These are phyloP conservation scores for Oreonectes daqikongensis DNA, from an alignment of 2,797 vertebrate genomes.

Conservation along the genomic window DNA sequence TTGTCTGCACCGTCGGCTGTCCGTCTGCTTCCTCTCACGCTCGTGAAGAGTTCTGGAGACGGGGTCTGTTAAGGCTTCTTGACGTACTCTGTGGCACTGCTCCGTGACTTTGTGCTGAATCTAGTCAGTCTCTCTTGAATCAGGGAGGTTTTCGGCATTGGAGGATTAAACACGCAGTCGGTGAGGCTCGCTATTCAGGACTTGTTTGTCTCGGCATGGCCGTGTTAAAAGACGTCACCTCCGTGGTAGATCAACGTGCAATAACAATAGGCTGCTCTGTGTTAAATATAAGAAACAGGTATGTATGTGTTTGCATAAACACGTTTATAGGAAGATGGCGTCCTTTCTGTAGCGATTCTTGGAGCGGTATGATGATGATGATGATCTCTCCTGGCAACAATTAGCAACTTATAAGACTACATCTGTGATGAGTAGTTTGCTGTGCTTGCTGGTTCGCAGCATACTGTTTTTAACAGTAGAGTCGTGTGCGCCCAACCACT, in stretches of 20 bases:
- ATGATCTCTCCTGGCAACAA: constrained; percentile 61
- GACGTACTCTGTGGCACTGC: constrained; percentile 41
- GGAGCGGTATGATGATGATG: constrained; percentile 54
- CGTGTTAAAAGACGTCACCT: constrained; percentile 21
- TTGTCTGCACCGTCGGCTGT: constrained; percentile 20
- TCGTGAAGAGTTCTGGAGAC: constrained; percentile 16
- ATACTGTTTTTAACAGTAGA: constrained; percentile 41
- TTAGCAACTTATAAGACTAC: constrained; percentile 19
- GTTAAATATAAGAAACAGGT: constrained; percentile 30
- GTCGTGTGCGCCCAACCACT: constrained; percentile 48
- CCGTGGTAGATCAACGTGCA: constrained; percentile 56
- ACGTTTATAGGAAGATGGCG: constrained; percentile 68
- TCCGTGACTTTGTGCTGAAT: constrained; percentile 23
- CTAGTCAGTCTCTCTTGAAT: constrained; percentile 43
- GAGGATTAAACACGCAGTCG: constrained; percentile 52
- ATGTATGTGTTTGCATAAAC: constrained; percentile 61
- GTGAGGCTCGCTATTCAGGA: constrained; percentile 50
- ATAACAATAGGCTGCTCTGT: constrained; percentile 57
- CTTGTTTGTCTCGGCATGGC: constrained; percentile 55
- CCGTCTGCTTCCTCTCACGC: not conserved
- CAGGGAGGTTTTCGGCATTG: constrained; percentile 29
- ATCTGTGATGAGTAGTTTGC: constrained; percentile 40
- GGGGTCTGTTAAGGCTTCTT: constrained; percentile 33
- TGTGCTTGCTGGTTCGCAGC: constrained; percentile 34
- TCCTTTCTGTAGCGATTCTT: constrained; percentile 56